Evolutionary conservation across 2,888 invertebrate genomes (phyloP), one percentile per base, ranked within the genome.

Genomic region (Heliconius aoede): DNA sequence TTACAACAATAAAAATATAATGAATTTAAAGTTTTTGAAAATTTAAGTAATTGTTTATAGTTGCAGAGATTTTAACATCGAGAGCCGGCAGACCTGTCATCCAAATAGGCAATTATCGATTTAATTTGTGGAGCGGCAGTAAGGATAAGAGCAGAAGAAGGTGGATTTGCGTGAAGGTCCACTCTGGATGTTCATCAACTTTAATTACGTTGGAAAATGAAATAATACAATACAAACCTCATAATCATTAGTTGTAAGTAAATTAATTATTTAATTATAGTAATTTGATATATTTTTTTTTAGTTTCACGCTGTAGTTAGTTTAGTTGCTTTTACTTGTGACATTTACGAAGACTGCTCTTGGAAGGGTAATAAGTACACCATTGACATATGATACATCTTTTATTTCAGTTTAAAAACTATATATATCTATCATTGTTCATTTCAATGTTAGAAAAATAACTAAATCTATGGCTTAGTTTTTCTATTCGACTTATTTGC

Each of bases 101-200:
- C 24, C 88, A 88, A 72, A 82, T 89, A 0, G 88, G 88, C 0
- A 84, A 84, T 0, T 86, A 89, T 68, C 83, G 90, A 40, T 90
- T 88, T 79, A 89, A 90, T 75, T 86, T 86, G 77, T 83, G 89
- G 72, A 84, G 85, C 26, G 87, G 88, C 58, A 84, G 88, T 26
- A 82, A 84, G 2, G 87, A 89, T 0, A 82, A 80, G 40, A 78
- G 78, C 0, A 81, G 84, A 4, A 84, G 83, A 15, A 85, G 85
- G 68, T 90, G 90, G 90, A 81, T 88, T 1, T 90, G 90, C 60
- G 87, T 85, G 8, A 88, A 89, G 78, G 85, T 87, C 11, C 84
- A 87, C 11, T 77, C 82, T 3, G 83, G 84, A 4, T 91, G 91
- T 76, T 85, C 84, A 71, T 89, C 90, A 0, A 85, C 86, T 3